Conservation (phyloP, 2,888 invertebrate species). For the Furcula furcula region DNA sequence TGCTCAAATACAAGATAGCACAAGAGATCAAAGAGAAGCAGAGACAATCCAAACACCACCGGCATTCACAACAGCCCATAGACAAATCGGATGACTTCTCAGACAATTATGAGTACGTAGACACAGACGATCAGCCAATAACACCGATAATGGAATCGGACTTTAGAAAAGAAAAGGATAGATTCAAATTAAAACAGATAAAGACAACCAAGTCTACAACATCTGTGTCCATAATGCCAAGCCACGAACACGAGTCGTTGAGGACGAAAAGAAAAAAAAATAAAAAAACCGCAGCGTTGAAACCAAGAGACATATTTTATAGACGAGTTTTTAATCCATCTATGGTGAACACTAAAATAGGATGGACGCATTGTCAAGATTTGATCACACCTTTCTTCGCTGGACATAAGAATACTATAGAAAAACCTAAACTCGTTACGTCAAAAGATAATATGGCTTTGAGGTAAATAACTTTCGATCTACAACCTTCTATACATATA, state of each 20-base stretch:
- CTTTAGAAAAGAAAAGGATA: conserved; percentile 19
- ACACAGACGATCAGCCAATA: conserved; percentile 9
- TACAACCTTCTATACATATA: no score
- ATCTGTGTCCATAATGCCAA: background rate
- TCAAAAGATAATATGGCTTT: conserved; percentile 17
- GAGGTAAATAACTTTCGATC: conserved; percentile 39
- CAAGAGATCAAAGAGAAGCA: conserved; percentile 13
- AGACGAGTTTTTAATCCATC: conserved; percentile 17
- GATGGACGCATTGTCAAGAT: conserved; percentile 42
- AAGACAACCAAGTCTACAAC: conserved; percentile 6
- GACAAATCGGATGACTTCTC: conserved; percentile 1
- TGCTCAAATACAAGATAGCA: conserved; percentile 20
- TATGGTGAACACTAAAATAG: conserved; percentile 9
- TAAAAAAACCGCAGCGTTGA: background rate
- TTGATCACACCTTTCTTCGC: conserved; percentile 41
- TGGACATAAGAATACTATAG: conserved; percentile 31
- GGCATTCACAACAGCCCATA: background rate
- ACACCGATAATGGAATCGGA: conserved; percentile 33
- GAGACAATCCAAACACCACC: background rate
- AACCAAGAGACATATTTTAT: conserved; percentile 28
- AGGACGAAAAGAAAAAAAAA: background rate
- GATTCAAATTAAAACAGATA: conserved; percentile 20
- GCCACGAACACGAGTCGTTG: background rate
- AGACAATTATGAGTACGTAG: conserved; percentile 22
- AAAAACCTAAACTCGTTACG: conserved; percentile 3